Conservation (phyloP, 2,888 invertebrate species). For the Unio delphinus region DNA sequence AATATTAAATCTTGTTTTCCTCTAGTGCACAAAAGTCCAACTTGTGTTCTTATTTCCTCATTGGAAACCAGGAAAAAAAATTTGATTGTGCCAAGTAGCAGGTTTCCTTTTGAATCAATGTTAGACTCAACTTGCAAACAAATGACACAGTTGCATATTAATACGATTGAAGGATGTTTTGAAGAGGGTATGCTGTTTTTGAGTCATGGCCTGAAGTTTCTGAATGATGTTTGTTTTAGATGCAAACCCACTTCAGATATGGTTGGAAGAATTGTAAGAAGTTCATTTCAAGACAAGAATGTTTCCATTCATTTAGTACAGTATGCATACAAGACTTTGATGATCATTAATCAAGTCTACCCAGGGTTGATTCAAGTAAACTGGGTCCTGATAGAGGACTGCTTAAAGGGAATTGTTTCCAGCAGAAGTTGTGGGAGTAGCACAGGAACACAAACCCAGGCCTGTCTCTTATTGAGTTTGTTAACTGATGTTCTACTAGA, state of each 20-base stretch:
- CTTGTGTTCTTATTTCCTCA: too few species aligned
- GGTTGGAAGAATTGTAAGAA: conserved; percentile 19
- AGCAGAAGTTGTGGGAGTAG: background rate
- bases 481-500: conserved; percentile 22
- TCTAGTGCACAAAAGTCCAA: too few species aligned
- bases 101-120: too few species aligned
- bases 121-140: background rate
- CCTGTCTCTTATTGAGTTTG: conserved; percentile 27
- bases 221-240: conserved; percentile 22
- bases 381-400: conserved; percentile 26
- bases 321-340: conserved; percentile 20
- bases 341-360: conserved; percentile 22
- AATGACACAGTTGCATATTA: conserved; percentile 23
- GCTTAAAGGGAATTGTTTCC: conserved; percentile 4
- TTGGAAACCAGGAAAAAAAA: too few species aligned
- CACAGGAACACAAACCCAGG: conserved; percentile 5
- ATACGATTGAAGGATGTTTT: conserved; percentile 31
- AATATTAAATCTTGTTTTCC: too few species aligned
- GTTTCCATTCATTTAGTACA: conserved; percentile 3
- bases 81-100: too few species aligned
- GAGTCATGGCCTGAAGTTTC: conserved; percentile 28
- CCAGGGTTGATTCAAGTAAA: conserved; percentile 32
- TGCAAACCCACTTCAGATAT: conserved; percentile 19
- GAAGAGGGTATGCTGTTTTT: conserved; percentile 33
- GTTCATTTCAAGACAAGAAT: conserved; percentile 7